A percentile compares a stretch with the other conserved stretches of the same genome.
Conservation (phyloP, 2,113 vertebrate species). For the Poecilia latipinna region DNA sequence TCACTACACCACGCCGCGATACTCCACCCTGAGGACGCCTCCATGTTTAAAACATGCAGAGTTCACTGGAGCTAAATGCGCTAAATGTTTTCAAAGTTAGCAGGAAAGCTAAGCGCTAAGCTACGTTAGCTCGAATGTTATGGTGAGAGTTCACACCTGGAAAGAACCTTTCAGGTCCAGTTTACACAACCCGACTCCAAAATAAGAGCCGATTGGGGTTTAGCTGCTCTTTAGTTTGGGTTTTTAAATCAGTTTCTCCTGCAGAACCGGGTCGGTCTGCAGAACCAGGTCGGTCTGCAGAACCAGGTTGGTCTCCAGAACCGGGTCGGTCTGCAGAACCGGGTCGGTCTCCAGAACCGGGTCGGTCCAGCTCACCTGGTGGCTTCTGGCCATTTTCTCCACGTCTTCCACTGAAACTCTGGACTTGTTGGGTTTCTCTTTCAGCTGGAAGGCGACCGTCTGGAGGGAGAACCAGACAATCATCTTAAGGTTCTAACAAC, state of each 20-base stretch:
- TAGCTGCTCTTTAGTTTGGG: too few relatives aligned
- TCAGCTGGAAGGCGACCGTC: slow-evolving; percentile 68
- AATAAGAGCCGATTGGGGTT: too few relatives aligned
- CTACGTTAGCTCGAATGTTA: too few relatives aligned
- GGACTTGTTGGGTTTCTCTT: slow-evolving; percentile 76
- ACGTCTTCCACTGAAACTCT: slow-evolving; percentile 62
- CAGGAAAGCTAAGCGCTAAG: too few relatives aligned
- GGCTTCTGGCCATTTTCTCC: slow-evolving; percentile 66
- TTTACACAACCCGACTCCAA: too few relatives aligned
- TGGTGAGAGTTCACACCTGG: too few relatives aligned
- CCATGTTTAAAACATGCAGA: background rate
- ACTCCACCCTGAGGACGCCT: slow-evolving; percentile 11
- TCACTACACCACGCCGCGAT: slow-evolving; percentile 11
- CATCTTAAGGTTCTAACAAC: too few relatives aligned
- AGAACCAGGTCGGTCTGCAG: background rate
- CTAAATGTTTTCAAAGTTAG: too few relatives aligned
- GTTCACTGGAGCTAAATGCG: too few relatives aligned
- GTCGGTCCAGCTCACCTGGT: slow-evolving; percentile 69
- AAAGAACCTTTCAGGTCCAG: too few relatives aligned
- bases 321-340: background rate
- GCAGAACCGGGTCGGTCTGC: background rate
- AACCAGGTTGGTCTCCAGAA: background rate
- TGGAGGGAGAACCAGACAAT: slow-evolving; percentile 52
- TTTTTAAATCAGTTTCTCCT: too few relatives aligned
- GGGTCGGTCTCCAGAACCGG: background rate